Percentiles rank a stretch among this genome's conserved stretches.
phyloP scores from a whole-genome alignment of 2,888 invertebrate species.

The Netelia fuscicornis region DNA sequence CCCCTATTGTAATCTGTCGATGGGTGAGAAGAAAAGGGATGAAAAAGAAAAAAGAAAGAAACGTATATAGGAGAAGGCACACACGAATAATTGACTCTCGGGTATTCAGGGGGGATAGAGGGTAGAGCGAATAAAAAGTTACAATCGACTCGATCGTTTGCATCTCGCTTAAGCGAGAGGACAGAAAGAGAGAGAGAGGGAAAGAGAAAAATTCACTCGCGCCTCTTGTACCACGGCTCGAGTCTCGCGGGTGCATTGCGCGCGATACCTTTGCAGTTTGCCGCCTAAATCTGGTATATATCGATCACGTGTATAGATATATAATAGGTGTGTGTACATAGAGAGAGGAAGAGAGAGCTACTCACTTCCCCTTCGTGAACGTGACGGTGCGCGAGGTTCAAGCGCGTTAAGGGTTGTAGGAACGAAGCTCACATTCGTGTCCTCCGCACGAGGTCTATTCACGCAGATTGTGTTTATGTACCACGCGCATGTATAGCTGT shows the following conservation, averaged over 20 bases:
- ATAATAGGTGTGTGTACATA: not conserved
- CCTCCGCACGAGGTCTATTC: conserved; percentile 37
- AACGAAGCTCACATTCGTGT: conserved; percentile 26
- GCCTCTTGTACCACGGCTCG: conserved; percentile 52
- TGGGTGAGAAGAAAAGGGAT: conserved; percentile 36
- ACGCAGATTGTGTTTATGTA: conserved; percentile 32
- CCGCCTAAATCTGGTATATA: conserved; percentile 39
- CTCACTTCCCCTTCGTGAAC: conserved; percentile 34
- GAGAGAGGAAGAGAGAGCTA: not conserved
- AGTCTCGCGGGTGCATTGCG: conserved; percentile 53
- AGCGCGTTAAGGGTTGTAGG: conserved; percentile 25
- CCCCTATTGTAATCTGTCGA: conserved; percentile 47
- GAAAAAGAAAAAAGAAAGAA: conserved; percentile 1
- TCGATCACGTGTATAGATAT: not conserved
- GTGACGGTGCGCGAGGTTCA: conserved; percentile 36
- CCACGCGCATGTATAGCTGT: conserved; percentile 3
- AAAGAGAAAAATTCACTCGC: conserved; percentile 31
- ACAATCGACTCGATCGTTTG: conserved; percentile 80
- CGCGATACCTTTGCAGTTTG: conserved; percentile 61
- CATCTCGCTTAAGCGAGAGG: conserved; percentile 70
- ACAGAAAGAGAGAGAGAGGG: conserved; percentile 17
- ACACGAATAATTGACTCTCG: conserved; percentile 59
- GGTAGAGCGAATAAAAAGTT: conserved; percentile 75
- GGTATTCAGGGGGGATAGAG: conserved; percentile 50
- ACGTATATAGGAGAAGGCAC: conserved; percentile 28